A percentile compares a stretch with the other conserved stretches of the same genome.
phyloP scores from a whole-genome alignment of 2,113 vertebrate species.

The Microcebus tavaratra region DNA sequence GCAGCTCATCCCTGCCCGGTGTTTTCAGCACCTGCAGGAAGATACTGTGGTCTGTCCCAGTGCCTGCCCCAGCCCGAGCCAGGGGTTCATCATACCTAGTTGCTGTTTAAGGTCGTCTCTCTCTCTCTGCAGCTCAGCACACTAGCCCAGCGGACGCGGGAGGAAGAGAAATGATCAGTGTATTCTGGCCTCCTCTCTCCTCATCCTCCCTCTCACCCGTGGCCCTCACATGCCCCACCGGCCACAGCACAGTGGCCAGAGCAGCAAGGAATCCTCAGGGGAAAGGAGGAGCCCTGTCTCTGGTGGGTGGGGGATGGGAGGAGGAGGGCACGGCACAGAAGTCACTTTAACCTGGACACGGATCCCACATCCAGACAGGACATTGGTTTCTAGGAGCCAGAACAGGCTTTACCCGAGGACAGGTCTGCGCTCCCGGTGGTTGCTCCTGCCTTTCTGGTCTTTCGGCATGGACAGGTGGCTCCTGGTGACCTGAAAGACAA shows the following conservation, averaged over 20 bases:
- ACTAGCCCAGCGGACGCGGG: not conserved
- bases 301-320: rapidly evolving
- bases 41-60: not conserved
- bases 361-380: not conserved
- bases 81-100: not conserved
- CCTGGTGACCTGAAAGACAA: conserved; percentile 26
- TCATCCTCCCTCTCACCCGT: rapidly evolving
- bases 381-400: not conserved
- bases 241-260: not conserved
- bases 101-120: not conserved
- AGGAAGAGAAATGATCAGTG: not conserved
- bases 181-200: not conserved
- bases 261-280: not conserved
- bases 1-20: not conserved
- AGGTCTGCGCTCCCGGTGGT: too few species aligned
- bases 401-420: too few species aligned
- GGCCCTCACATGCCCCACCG: too few species aligned
- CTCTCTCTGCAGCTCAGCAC: not conserved
- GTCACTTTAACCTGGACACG: not conserved
- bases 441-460: not conserved
- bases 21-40: too few species aligned
- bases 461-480: rapidly evolving
- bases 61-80: too few species aligned
- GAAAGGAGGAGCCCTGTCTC: not conserved
- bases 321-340: rapidly evolving